phyloP scores from a whole-genome alignment of 2,888 invertebrate species.

The Sceliomorpha sp. region DNA sequence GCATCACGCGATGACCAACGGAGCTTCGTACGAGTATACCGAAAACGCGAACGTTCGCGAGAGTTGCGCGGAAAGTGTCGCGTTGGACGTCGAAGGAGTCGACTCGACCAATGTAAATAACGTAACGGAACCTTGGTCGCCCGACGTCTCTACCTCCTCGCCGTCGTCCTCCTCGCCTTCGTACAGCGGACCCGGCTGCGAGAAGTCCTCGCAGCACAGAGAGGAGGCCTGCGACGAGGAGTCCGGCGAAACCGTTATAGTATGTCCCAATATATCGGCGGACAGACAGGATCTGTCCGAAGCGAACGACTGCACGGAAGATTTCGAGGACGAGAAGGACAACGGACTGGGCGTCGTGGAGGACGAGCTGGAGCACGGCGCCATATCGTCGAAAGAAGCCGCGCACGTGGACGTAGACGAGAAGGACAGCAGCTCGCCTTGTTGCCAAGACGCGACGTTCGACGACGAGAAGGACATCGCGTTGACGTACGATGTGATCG shows the following conservation, averaged over 20 bases:
- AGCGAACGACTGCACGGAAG: slow-evolving; percentile 36
- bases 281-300: slow-evolving; percentile 44
- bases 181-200: slow-evolving; percentile 15
- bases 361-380: slow-evolving; percentile 26
- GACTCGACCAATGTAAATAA: not conserved
- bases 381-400: slow-evolving; percentile 56
- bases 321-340: slow-evolving; percentile 40
- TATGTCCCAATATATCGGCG: slow-evolving; percentile 27
- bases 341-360: slow-evolving; percentile 1
- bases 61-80: slow-evolving; percentile 68
- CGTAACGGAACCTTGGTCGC: slow-evolving; percentile 40
- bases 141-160: slow-evolving; percentile 33
- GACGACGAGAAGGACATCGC: slow-evolving; percentile 21
- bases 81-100: not conserved
- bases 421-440: slow-evolving; percentile 55
- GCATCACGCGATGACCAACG: slow-evolving; percentile 66
- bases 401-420: slow-evolving; percentile 59
- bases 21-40: slow-evolving; percentile 65
- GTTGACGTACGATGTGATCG: not conserved
- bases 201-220: slow-evolving; percentile 26
- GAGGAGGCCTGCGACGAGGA: slow-evolving; percentile 42
- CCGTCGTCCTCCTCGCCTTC: slow-evolving; percentile 39
- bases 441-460: slow-evolving; percentile 15
- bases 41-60: slow-evolving; percentile 68
- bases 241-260: slow-evolving; percentile 40